A percentile compares a stretch with the other conserved stretches of the same genome.
Conservation (phyloP, 2,797 vertebrate genomes). For the Selene dorsalis region DNA sequence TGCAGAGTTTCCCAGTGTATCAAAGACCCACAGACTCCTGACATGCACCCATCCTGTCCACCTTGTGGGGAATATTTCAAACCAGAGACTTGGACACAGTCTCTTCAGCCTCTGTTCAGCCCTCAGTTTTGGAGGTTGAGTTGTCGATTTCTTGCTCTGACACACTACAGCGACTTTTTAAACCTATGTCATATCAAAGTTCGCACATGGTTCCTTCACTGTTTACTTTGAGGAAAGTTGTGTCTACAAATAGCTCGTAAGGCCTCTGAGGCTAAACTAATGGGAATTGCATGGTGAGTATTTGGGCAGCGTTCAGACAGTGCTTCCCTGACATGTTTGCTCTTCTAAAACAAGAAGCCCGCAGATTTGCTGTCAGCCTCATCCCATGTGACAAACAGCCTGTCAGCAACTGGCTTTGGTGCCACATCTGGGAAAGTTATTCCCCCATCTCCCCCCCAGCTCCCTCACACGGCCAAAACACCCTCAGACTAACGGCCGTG, state of each 20-base stretch:
- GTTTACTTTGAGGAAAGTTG: constrained; percentile 13
- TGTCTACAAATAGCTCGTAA: constrained; percentile 31
- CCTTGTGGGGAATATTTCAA: too few species aligned
- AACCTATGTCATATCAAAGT: too few species aligned
- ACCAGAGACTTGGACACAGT: too few species aligned
- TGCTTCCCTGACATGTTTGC: constrained; percentile 52
- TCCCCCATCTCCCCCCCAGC: constrained; percentile 33
- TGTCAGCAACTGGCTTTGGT: constrained; percentile 70
- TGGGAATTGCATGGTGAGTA: constrained; percentile 35
- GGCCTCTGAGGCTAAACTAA: constrained; percentile 32
- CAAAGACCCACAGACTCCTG: too few species aligned
- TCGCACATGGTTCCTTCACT: not conserved
- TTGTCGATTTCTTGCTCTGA: too few species aligned
- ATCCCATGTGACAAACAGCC: constrained; percentile 64
- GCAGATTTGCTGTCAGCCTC: constrained; percentile 58
- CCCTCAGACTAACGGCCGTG: constrained; percentile 43
- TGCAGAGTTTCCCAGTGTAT: too few species aligned
- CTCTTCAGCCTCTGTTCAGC: not conserved
- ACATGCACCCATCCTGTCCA: too few species aligned
- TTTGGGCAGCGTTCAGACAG: constrained; percentile 36
- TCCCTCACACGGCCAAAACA: constrained; percentile 51
- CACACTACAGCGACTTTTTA: too few species aligned
- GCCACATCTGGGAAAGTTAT: constrained; percentile 74
- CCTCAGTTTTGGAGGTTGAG: too few species aligned
- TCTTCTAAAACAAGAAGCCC: constrained; percentile 62